Base-by-base conservation (phyloP, 2,888 invertebrate genomes). In the Chrysina gloriosa region DNA sequence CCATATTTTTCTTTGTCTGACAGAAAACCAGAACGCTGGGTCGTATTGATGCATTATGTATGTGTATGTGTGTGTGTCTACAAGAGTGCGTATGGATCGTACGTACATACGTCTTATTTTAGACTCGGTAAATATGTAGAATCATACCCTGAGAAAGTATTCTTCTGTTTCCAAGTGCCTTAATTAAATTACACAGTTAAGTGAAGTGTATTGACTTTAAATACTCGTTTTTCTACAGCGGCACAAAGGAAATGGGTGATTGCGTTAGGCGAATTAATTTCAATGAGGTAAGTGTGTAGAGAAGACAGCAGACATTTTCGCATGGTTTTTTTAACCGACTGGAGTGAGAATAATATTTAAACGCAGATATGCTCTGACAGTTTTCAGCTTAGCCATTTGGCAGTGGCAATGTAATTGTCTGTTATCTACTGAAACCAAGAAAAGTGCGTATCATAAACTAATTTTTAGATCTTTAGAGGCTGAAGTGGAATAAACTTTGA, bases 181-280 rank as follows among this genome's bases (percentile, higher is more conserved):
- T 63, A 63, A 63, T 63, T 63, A 63, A 63, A 63, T 63, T 63
- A 45, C 27, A 48, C 63, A 63, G 47, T 63, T 63, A 63, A 63
- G 47, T 45, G 45, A 45, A 45, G 45, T 45, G 19, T 45, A 21
- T 45, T 19, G 16, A 19, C 19, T 45, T 45, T 45, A 9, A 16
- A 45, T 45, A 45, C 21, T 19, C 3, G 45, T 45, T 45, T 19
- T 45, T 45, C 19, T 45, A 19, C 9, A 23, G 9, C 19, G 9
- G 14, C n/a, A 45, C 19, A 45, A 42, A 42, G 7, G 16, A 16
- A 19, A 45, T 45, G 21, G 16, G 9, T 16, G 7, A 21, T 45
- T 45, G 45, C 45, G 21, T 45, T 54, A 54, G 21, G n/a, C 11
- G 36, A 31, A 54, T 54, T 16, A 31, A 54, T 14, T 5, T 54